Base-by-base conservation (phyloP, 2,113 vertebrate genomes). In the Crypturellus undulatus region DNA sequence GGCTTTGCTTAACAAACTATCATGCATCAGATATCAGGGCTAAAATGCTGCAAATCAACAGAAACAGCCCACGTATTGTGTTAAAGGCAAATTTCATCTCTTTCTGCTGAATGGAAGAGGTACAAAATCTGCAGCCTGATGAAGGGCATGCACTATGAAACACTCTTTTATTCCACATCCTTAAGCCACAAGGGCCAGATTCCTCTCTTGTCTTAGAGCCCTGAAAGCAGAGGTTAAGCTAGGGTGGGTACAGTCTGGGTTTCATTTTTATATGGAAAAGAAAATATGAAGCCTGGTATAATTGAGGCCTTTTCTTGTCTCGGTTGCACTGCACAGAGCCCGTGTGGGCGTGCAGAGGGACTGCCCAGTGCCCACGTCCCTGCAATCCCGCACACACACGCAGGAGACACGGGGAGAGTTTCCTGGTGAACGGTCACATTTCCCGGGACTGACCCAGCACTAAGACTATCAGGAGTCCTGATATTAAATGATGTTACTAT, bases 1-100 rank as follows among this genome's bases (percentile, higher is more conserved):
- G 59, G n/a, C 28, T 65, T 43, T 38, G 87, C 38, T 51, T 56
- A 13, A 68, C 28, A 71, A 71, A 32, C 28, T 49, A 43, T 8
- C 11, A 43, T 0, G 34, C 4, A 32, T 20, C 12, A 43, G 1
- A 16, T 10, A 18, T 6, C 0, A 24, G 49, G 34, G n/a, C n/a
- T 89, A 84, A 47, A 79, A 54, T 20, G 54, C 43, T 36, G 1
- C 0, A 2, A 47, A 70, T 28, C 17, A 30, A 47, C 42, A 26
- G 25, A 47, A 79, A 68, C 3, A 71, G 84, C 28, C 2, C 6
- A 59, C 2, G 4, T 18, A 72, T 34, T 40, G 8, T 4, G 3
- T 10, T 42, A 4, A 71, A 77, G 25, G 10, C 54, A 59, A 63
- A 28, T 18, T 73, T 67, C 11, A 19, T 9, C 28, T 58, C 43